phyloP scores from a whole-genome alignment of 2,113 vertebrate genomes.

The Chroicocephalus ridibundus region DNA sequence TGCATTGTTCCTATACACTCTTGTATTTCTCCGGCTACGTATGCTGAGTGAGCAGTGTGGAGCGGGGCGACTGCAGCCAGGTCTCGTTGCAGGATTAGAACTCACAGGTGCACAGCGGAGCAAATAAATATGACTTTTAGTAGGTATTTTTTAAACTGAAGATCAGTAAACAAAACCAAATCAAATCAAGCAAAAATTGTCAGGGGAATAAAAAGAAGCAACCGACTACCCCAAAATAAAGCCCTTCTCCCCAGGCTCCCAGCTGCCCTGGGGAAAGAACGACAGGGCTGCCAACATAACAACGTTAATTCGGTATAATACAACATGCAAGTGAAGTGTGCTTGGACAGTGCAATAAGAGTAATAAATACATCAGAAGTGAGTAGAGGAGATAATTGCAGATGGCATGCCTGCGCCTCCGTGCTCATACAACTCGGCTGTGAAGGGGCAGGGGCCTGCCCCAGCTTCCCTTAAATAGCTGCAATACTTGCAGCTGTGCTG shows the following conservation, averaged over 20 bases:
- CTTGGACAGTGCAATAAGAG: not conserved
- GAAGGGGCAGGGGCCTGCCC: not conserved
- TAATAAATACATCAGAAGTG: not conserved
- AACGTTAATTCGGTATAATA: not conserved
- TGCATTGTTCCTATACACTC: not conserved
- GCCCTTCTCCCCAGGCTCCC: not conserved
- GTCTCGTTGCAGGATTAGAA: not conserved
- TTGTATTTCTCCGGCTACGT: not conserved
- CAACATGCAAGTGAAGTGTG: not conserved
- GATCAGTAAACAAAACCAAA: not conserved
- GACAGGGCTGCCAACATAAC: not conserved
- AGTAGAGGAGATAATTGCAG: not conserved
- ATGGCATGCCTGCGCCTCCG: too few relatives aligned
- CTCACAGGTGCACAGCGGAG: not conserved
- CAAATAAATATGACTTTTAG: not conserved
- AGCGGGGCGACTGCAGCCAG: rapidly evolving
- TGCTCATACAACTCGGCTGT: rapidly evolving
- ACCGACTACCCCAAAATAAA: not conserved
- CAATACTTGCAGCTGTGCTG: not conserved
- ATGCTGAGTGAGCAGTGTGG: not conserved
- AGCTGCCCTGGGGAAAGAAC: not conserved
- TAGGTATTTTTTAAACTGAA: not conserved
- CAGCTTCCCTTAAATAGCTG: not conserved
- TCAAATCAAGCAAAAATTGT: not conserved
- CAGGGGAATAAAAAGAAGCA: not conserved